These are phyloP conservation scores for Sinocyclocheilus maitianheensis DNA, from an alignment of 2,113 vertebrate genomes.

Conservation along the genomic window DNA sequence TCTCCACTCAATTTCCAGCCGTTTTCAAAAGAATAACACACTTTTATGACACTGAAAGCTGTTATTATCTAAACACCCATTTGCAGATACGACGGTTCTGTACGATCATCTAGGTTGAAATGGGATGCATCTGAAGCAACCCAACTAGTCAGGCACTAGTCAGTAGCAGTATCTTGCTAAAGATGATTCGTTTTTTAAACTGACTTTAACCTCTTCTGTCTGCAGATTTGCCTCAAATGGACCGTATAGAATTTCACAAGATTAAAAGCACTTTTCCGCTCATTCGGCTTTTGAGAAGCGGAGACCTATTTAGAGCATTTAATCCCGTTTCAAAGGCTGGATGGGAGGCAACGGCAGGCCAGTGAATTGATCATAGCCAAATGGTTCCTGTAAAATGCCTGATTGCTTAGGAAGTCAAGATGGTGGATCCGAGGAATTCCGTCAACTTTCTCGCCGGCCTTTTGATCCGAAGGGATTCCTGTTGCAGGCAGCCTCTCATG, in stretches of 20 bases:
- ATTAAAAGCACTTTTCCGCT: conserved; percentile 60
- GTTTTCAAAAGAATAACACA: not conserved
- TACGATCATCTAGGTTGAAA: not conserved
- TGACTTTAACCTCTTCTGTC: conserved; percentile 45
- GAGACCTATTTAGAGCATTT: conserved; percentile 53
- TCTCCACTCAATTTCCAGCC: not conserved
- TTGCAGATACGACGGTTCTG: not conserved
- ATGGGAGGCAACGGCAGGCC: conserved; percentile 46
- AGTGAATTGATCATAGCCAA: conserved; percentile 55
- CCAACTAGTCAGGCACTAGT: not conserved
- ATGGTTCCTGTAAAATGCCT: conserved; percentile 59
- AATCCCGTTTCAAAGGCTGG: conserved; percentile 55
- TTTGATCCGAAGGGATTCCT: conserved; percentile 56
- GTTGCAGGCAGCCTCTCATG: conserved; percentile 50
- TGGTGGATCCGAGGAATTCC: conserved; percentile 53
- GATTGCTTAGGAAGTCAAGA: conserved; percentile 59
- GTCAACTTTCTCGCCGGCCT: conserved; percentile 54
- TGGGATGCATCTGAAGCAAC: not conserved
- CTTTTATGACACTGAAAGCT: not conserved
- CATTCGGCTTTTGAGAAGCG: conserved; percentile 35
- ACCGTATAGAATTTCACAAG: conserved; percentile 56
- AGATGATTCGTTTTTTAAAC: conserved; percentile 51
- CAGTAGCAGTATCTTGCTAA: conserved; percentile 19
- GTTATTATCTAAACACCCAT: not conserved
- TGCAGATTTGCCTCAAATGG: conserved; percentile 38